phyloP scores from a whole-genome alignment of 37 sponge, comb jelly and placozoan species.

The Halisarca cf. caerulea region DNA sequence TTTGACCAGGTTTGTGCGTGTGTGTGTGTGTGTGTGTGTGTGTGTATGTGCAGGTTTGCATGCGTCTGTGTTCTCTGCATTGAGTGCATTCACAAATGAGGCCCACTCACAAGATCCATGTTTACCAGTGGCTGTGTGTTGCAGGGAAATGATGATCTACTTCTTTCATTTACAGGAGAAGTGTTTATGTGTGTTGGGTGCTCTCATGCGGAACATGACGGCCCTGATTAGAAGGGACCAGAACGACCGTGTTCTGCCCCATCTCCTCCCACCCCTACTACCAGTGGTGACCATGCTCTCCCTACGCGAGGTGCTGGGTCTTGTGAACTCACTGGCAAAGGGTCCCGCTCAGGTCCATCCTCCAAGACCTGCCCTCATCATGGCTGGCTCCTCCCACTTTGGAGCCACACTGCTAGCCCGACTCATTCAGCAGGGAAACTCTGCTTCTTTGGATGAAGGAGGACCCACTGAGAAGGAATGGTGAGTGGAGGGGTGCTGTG shows the following conservation, averaged over 20 bases:
- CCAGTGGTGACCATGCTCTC: neutral
- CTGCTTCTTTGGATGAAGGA: neutral
- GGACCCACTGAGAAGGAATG: neutral
- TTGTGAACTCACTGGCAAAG: conserved; percentile 1
- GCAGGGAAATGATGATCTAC: too few relatives aligned
- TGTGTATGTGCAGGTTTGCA: neutral
- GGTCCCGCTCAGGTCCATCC: conserved; percentile 21
- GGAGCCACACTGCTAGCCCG: conserved; percentile 45
- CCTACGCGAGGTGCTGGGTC: neutral
- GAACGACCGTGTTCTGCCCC: neutral
- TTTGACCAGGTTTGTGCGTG: conserved; percentile 46
- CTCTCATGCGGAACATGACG: conserved; percentile 16
- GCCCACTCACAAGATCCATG: too few relatives aligned
- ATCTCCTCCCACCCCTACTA: neutral
- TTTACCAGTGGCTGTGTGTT: too few relatives aligned
- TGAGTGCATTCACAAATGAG: too few relatives aligned
- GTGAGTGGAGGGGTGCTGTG: neutral
- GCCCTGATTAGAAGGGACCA: conserved; percentile 15
- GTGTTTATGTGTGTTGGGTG: neutral
- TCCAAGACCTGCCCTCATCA: conserved; percentile 11
- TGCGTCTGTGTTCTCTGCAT: neutral
- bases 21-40: neutral
- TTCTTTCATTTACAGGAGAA: neutral
- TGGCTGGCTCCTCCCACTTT: neutral
- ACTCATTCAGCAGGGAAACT: conserved; percentile 41